These are phyloP conservation scores for Heterotis niloticus DNA, from an alignment of 2,113 vertebrate genomes.

Conservation along the genomic window DNA sequence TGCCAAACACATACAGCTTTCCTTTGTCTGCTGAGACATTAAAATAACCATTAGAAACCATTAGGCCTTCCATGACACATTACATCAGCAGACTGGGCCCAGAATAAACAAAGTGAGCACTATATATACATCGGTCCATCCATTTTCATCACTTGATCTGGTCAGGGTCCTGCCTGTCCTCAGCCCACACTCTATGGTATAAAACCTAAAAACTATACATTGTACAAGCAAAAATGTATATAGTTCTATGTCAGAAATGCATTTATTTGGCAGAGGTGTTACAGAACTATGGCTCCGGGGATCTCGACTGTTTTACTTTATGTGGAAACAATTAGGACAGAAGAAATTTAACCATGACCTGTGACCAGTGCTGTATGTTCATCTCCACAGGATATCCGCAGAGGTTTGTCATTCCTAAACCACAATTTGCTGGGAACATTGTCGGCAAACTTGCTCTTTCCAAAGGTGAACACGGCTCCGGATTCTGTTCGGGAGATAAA, in stretches of 20 bases:
- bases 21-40: conserved; percentile 73
- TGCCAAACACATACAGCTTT: conserved; percentile 92
- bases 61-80: neutral
- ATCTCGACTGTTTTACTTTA: neutral
- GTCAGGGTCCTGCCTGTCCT: too few relatives aligned
- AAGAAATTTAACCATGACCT: conserved; percentile 54
- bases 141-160: too few relatives aligned
- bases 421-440: conserved; percentile 91
- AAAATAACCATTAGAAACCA: neutral
- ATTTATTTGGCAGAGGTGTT: too few relatives aligned
- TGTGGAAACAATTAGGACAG: neutral
- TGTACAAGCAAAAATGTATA: too few relatives aligned
- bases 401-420: conserved; percentile 85
- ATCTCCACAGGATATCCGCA: conserved; percentile 81
- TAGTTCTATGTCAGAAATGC: too few relatives aligned
- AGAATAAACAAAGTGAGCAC: too few relatives aligned
- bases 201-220: too few relatives aligned
- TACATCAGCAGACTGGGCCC: too few relatives aligned
- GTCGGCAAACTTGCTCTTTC: conserved; percentile 89
- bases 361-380: conserved; percentile 88
- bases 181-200: too few relatives aligned
- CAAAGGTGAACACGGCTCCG: conserved; percentile 92
- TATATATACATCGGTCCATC: too few relatives aligned
- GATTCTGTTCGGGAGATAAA: conserved; percentile 66
- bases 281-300: too few relatives aligned